Base-by-base conservation (phyloP, 37 sponge, comb jelly and placozoan species). In the Bolinopsis microptera region DNA sequence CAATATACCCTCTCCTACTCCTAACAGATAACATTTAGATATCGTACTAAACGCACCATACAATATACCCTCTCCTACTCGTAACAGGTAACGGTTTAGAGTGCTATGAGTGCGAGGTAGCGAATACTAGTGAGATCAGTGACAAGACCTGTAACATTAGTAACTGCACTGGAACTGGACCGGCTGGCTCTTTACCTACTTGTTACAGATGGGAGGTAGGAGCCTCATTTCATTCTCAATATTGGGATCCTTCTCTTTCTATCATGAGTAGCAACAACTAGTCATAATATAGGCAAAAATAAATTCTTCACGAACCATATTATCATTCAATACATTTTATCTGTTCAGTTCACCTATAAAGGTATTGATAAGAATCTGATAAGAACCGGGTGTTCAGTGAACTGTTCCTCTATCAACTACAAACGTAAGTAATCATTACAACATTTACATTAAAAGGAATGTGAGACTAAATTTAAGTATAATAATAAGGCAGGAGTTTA, bases 351-450 rank as follows among this genome's bases (percentile, higher is more conserved):
- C 61, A 48, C 61, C 9, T 48, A 48, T 13, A 48, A 13, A 72
- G 75, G 75, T 5, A 28, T n/a, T 5, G 75, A 28, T 23, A 5
- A 72, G 3, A n/a, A 72, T n/a, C 13, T 30, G 31, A 28, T 72
- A 30, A 2, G 31, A 5, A 3, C 31, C 13, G 75, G 75, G 27
- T 72, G 75, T 28, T 3, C 31, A 30, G 75, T 72, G 25, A 72
- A 72, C 75, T 72, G 75, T n/a, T 30, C 31, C 75, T n/a, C 5
- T 72, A 72, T 72, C 75, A 28, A 72, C 27, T 72, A 72, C 75
- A 28, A 72, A 30, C 27, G 75, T 72, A 21, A 72, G 75, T 72
- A 21, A 67, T 22, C 68, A 22, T 67, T 21, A 22, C 68, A 21
- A 21, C 68, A 13, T 22, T 13, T 22, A 67, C 68, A 22, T 67